These are phyloP conservation scores for Orchestes rusci DNA, from an alignment of 2,888 invertebrate genomes.

Conservation along the genomic window DNA sequence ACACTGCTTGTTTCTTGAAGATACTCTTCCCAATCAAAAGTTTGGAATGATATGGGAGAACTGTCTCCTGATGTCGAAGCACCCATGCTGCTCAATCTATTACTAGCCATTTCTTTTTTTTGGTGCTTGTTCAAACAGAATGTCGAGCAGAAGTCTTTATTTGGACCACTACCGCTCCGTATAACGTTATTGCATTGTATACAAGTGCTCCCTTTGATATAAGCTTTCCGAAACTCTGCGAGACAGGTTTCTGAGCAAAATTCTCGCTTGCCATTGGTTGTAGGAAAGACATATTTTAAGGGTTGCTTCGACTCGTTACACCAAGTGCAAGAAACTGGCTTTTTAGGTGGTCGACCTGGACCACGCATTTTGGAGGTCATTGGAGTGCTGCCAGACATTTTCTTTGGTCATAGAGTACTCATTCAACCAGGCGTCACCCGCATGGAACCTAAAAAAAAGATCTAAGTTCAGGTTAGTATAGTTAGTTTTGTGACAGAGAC, in stretches of 20 bases:
- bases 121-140: slow-evolving; percentile 80
- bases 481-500: slow-evolving; percentile 18
- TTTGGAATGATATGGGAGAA: slow-evolving; percentile 61
- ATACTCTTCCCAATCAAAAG: slow-evolving; percentile 89
- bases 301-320: slow-evolving; percentile 77
- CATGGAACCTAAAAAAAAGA: slow-evolving; percentile 22
- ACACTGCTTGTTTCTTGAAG: slow-evolving; percentile 49
- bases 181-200: slow-evolving; percentile 84
- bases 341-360: slow-evolving; percentile 75
- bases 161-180: slow-evolving; percentile 59
- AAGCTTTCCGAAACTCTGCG: slow-evolving; percentile 81
- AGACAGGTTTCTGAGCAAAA: slow-evolving; percentile 89
- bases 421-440: slow-evolving; percentile 7
- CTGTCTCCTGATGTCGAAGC: slow-evolving; percentile 45
- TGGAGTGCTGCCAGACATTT: slow-evolving; percentile 33
- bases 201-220: slow-evolving; percentile 74
- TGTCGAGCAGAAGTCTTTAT: slow-evolving; percentile 78
- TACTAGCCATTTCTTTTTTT: slow-evolving; percentile 51
- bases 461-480: slow-evolving; percentile 24
- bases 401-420: slow-evolving; percentile 19
- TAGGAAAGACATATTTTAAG: slow-evolving; percentile 78
- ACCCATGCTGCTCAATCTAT: slow-evolving; percentile 42
- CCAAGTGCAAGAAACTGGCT: slow-evolving; percentile 70
- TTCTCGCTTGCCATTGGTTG: slow-evolving; percentile 83
- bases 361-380: slow-evolving; percentile 52